Conservation (phyloP, 2,888 invertebrate genomes). For the Lasioglossum lativentre region DNA sequence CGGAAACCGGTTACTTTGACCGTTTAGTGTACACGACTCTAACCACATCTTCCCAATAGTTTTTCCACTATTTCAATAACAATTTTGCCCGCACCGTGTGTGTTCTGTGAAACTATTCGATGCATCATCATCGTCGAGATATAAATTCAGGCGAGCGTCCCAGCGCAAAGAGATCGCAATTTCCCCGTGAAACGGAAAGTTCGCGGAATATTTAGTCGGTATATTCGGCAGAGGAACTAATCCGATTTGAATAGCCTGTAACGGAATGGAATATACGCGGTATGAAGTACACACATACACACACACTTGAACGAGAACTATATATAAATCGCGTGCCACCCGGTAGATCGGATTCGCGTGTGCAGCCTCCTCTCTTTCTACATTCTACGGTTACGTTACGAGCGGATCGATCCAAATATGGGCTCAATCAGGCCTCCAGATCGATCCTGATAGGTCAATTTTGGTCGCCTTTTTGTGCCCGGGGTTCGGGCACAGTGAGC, state of each 20-base stretch:
- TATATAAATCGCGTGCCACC: slow-evolving; percentile 11
- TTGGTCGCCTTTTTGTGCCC: slow-evolving; percentile 59
- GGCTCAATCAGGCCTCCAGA: slow-evolving; percentile 67
- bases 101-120: background rate
- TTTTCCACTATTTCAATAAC: background rate
- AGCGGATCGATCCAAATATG: slow-evolving; percentile 73
- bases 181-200: background rate
- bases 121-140: background rate
- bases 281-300: background rate
- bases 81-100: background rate
- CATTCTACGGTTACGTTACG: slow-evolving; percentile 30
- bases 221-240: background rate
- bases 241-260: background rate
- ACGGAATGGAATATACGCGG: background rate
- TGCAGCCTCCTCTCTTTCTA: slow-evolving; percentile 15
- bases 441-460: slow-evolving; percentile 72
- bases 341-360: slow-evolving; percentile 29
- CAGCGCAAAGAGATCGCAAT: background rate
- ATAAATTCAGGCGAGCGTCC: background rate
- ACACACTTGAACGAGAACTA: background rate
- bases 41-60: background rate
- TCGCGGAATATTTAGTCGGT: slow-evolving; percentile 7
- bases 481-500: slow-evolving; percentile 7
- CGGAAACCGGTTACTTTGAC: background rate
- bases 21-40: background rate